A percentile compares a stretch with the other conserved stretches of the same genome.
Conservation (phyloP, 1,140 invertebrate genomes). For the Rhizoglyphus robini region DNA sequence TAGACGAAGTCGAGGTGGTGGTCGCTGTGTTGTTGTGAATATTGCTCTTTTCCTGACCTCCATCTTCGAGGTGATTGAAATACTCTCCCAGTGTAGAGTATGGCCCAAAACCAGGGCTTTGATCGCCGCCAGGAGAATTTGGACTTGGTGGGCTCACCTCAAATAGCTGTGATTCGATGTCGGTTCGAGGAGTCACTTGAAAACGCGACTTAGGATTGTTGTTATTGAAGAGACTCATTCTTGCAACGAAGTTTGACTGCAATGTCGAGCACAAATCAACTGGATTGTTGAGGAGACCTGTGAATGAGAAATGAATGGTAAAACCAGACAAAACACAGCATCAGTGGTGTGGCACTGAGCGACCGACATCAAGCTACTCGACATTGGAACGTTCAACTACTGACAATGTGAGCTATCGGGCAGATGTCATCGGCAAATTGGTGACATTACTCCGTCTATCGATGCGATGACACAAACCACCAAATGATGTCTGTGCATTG, state of each 20-base stretch:
- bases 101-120: not conserved
- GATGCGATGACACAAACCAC: too few species aligned
- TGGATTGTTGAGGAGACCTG: too few species aligned
- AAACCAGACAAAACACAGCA: too few species aligned
- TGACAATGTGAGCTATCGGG: too few species aligned
- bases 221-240: not conserved
- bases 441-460: too few species aligned
- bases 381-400: too few species aligned
- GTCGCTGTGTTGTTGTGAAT: not conserved
- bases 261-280: too few species aligned
- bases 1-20: conserved; percentile 1
- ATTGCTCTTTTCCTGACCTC: not conserved
- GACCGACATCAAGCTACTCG: too few species aligned
- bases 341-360: too few species aligned
- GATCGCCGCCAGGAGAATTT: not conserved
- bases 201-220: conserved; percentile 8
- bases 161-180: not conserved
- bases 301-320: too few species aligned
- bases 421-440: too few species aligned
- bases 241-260: not conserved
- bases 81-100: not conserved
- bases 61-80: not conserved
- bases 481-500: too few species aligned
- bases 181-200: not conserved
- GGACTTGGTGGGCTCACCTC: not conserved